Percentiles rank a stretch among this genome's conserved stretches.
phyloP scores from a whole-genome alignment of 2,797 vertebrate genomes.

The Brachyalestes nurse region DNA sequence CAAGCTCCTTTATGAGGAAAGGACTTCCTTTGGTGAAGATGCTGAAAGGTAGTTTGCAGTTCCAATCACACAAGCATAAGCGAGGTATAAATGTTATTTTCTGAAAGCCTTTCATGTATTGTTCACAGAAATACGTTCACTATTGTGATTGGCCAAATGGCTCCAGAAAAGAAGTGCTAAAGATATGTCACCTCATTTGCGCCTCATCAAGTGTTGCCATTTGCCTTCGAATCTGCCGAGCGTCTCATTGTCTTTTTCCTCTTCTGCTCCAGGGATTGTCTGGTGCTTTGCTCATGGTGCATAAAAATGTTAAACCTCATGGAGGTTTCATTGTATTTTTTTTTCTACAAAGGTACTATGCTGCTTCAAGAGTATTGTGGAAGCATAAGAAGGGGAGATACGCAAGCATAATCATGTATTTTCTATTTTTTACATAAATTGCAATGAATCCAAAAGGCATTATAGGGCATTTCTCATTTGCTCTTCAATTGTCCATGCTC shows the following conservation, averaged over 20 bases:
- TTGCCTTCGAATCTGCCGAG: constrained; percentile 70
- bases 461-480: constrained; percentile 72
- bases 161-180: constrained; percentile 61
- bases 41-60: constrained; percentile 57
- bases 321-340: constrained; percentile 54
- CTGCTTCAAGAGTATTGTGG: constrained; percentile 51
- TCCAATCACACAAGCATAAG: constrained; percentile 59
- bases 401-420: constrained; percentile 77
- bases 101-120: constrained; percentile 47
- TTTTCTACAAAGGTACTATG: constrained; percentile 55
- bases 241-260: constrained; percentile 55
- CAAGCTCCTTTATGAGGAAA: constrained; percentile 13
- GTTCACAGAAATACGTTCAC: constrained; percentile 59
- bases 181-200: constrained; percentile 67
- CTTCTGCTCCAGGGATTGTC: constrained; percentile 63
- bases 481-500: constrained; percentile 76
- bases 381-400: constrained; percentile 69
- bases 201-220: constrained; percentile 69
- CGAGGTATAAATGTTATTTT: constrained; percentile 64
- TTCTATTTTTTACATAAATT: constrained; percentile 75
- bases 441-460: constrained; percentile 62
- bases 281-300: constrained; percentile 69
- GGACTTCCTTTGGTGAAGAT: constrained; percentile 14
- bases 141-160: constrained; percentile 55
- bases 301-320: constrained; percentile 67